Evolutionary conservation across 2,113 vertebrate genomes (phyloP).

Genomic region (Halichoerus grypus): DNA sequence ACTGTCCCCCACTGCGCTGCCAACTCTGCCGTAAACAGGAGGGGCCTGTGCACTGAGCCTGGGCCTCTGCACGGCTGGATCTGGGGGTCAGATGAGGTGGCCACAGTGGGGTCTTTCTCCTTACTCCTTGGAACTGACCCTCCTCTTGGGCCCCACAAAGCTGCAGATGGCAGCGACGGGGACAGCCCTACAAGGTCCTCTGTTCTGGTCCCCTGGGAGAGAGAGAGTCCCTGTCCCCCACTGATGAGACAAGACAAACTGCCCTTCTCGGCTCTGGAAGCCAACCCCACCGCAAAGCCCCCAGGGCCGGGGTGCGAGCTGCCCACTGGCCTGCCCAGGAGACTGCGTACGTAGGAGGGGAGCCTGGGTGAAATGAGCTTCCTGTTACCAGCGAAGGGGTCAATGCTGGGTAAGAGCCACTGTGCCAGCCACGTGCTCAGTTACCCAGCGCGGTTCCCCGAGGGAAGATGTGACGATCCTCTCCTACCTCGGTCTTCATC

Average conservation of each 20-base stretch:
- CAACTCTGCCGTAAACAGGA: background rate
- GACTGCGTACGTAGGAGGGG: too few species aligned
- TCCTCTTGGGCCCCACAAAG: background rate
- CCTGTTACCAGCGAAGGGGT: background rate
- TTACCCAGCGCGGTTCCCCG: accelerated
- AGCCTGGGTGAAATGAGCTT: background rate
- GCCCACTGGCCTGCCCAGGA: background rate
- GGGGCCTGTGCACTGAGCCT: accelerated
- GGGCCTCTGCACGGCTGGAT: too few species aligned
- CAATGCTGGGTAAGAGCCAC: background rate
- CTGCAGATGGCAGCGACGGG: background rate
- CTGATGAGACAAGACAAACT: background rate
- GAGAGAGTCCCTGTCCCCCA: background rate
- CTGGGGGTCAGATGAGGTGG: accelerated
- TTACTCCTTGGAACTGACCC: too few species aligned
- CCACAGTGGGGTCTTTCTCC: background rate
- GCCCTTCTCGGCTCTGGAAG: too few species aligned
- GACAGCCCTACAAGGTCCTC: background rate
- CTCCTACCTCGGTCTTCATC: accelerated
- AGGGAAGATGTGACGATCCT: accelerated
- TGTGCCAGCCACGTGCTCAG: accelerated
- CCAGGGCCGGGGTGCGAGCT: accelerated
- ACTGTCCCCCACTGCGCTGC: background rate
- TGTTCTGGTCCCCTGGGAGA: background rate
- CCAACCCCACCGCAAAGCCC: background rate